A percentile compares a stretch with the other conserved stretches of the same genome.
Evolutionary conservation across 2,113 vertebrate genomes (phyloP).

Genomic region (Rallus limicola): DNA sequence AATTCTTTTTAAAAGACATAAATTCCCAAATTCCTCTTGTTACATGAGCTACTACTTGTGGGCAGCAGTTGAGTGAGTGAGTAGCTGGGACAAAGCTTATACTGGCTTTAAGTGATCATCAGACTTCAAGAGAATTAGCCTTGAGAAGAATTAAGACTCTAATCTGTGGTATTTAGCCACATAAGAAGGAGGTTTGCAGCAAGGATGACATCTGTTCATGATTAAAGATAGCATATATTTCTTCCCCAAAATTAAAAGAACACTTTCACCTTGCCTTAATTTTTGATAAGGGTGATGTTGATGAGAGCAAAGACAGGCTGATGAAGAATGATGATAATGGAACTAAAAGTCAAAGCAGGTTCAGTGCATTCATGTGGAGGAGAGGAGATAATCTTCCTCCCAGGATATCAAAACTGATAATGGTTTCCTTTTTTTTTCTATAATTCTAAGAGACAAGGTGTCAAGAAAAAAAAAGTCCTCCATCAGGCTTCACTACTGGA

Average conservation of each 20-base stretch:
- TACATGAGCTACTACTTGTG: background rate
- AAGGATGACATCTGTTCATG: background rate
- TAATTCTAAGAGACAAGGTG: background rate
- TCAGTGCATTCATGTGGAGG: background rate
- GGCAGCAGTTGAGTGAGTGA: background rate
- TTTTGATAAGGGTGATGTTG: slow-evolving; percentile 16
- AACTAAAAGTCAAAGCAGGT: background rate
- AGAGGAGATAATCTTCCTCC: background rate
- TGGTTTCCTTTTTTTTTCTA: background rate
- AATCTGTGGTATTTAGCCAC: background rate
- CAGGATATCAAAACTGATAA: background rate
- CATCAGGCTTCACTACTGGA: background rate
- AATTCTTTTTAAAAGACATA: background rate
- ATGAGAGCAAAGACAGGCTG: background rate
- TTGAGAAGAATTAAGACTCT: background rate
- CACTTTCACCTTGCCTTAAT: slow-evolving; percentile 39
- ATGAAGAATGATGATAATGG: background rate
- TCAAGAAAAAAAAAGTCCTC: background rate
- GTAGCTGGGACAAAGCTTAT: background rate
- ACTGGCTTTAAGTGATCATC: background rate
- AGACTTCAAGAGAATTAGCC: background rate
- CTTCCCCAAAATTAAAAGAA: slow-evolving; percentile 28
- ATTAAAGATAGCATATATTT: background rate
- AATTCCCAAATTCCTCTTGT: fast-evolving
- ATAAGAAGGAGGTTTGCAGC: background rate